Base-by-base conservation (phyloP, 1,140 invertebrate genomes). In the Araneus ventricosus region DNA sequence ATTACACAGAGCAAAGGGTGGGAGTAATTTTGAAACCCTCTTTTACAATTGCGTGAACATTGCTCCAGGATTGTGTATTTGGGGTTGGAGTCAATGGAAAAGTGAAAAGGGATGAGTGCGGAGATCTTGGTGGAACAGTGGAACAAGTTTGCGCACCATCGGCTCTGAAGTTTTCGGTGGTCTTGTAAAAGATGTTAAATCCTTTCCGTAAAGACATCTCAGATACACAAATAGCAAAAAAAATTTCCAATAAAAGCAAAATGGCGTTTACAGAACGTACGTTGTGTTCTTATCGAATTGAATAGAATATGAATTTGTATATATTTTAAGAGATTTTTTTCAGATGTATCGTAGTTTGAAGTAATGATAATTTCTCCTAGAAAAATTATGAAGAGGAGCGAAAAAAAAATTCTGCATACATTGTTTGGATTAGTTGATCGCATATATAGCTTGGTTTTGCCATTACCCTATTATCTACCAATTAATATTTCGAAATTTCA, bases 41-140 rank as follows among this genome's bases (percentile, higher is more conserved):
- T 92, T 92, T 92, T 86, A 92, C 90, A 92, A 92, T 92, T 92
- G 90, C 82, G 80, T 92, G 80, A 92, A 92, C 90, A 92, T 52
- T 86, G 79, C 79, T 30, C 37, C 39, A 79, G 75, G 85, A 86
- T 82, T 86, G 90, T 84, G 89, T 92, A 39, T 92, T 92, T 61
- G 90, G 80, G 67, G 89, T 34, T 75, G 70, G 70, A 80, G 84
- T 86, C 84, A 86, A 61, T 59, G 34, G 52, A 61, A 61, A 86
- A 84, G 27, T 86, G 87, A 27, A 59, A 88, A 70, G 87, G 70
- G 30, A 79, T 79, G 41, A 27, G 34, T 30, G 4, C 7, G 10
- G 7, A 1, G 67, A 37, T 57, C n/a, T 79, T 34, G 22, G 20
- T 22, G 59, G 57, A 70, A 86, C 20, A 92, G 90, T 85, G 90